phyloP scores from a whole-genome alignment of 2,797 vertebrate genomes.

The Pygocentrus nattereri region DNA sequence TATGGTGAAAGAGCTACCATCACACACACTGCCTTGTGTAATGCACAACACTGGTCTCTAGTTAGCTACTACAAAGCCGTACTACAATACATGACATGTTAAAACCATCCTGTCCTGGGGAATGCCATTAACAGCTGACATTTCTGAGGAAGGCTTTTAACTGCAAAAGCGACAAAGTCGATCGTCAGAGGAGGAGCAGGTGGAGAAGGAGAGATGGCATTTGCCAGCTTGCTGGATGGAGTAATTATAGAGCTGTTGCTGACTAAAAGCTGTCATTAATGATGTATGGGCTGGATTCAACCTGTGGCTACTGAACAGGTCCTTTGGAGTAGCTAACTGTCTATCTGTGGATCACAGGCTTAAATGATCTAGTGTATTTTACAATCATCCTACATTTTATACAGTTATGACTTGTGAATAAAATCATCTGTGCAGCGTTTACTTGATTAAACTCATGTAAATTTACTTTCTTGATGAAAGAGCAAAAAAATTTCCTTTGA shows the following conservation, averaged over 20 bases:
- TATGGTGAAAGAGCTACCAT: constrained; percentile 7
- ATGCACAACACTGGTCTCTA: neutral
- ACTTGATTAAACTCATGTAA: no score
- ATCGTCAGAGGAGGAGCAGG: constrained; percentile 29
- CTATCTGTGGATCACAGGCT: neutral
- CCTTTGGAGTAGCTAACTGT: constrained; percentile 3
- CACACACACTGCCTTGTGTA: neutral
- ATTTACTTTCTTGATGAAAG: no score
- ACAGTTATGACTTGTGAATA: no score
- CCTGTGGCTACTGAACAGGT: constrained; percentile 29
- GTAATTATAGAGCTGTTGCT: constrained; percentile 56
- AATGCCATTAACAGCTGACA: constrained; percentile 45
- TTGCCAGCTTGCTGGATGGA: constrained; percentile 47
- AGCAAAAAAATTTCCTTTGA: no score
- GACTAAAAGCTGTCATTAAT: constrained; percentile 54
- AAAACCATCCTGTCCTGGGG: constrained; percentile 35
- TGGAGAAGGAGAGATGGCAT: constrained; percentile 38
- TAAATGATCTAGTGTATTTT: neutral
- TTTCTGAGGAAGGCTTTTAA: constrained; percentile 59
- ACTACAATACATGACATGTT: constrained; percentile 33
- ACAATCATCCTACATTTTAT: neutral
- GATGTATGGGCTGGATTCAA: constrained; percentile 46
- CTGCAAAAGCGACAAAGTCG: constrained; percentile 37
- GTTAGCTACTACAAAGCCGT: neutral
- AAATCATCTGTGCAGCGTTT: no score